Evolutionary conservation across 2,113 vertebrate species (phyloP).

Genomic region (Eudyptes chrysolophus): DNA sequence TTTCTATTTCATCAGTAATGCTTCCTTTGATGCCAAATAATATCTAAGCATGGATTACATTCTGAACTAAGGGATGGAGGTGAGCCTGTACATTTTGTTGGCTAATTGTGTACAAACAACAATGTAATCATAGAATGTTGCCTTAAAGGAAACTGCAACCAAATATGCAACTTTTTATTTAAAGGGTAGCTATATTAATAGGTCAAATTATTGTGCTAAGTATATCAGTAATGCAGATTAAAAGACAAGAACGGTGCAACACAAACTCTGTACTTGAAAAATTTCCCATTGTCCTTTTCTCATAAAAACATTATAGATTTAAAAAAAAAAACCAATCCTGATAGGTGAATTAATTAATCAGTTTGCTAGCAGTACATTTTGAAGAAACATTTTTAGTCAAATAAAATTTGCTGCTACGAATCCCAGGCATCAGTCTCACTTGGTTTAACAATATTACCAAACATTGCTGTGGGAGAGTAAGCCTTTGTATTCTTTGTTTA

Average conservation of each 20-base stretch:
- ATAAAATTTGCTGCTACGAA: not conserved
- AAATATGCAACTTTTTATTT: constrained; percentile 30
- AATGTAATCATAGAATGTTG: constrained; percentile 7
- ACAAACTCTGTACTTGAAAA: not conserved
- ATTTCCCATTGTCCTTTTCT: not conserved
- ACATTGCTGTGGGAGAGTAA: not conserved
- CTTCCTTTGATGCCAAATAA: constrained; percentile 26
- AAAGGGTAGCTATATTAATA: not conserved
- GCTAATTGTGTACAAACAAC: constrained; percentile 8
- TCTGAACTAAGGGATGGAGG: not conserved
- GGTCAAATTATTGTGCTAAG: not conserved
- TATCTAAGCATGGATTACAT: not conserved
- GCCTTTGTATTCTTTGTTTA: not conserved
- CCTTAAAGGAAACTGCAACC: constrained; percentile 33
- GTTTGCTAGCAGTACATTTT: not conserved
- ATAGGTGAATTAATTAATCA: not conserved
- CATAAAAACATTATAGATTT: not conserved
- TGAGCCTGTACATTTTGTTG: constrained; percentile 18
- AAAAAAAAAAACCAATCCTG: not conserved
- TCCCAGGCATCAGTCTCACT: not conserved
- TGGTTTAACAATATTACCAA: not conserved
- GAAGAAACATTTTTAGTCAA: not conserved
- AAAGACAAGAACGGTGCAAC: constrained; percentile 14
- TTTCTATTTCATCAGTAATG: not conserved
- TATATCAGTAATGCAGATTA: not conserved